These are phyloP conservation scores for Chaetogeoica ovagalla DNA, from an alignment of 2,888 invertebrate genomes.

Conservation along the genomic window DNA sequence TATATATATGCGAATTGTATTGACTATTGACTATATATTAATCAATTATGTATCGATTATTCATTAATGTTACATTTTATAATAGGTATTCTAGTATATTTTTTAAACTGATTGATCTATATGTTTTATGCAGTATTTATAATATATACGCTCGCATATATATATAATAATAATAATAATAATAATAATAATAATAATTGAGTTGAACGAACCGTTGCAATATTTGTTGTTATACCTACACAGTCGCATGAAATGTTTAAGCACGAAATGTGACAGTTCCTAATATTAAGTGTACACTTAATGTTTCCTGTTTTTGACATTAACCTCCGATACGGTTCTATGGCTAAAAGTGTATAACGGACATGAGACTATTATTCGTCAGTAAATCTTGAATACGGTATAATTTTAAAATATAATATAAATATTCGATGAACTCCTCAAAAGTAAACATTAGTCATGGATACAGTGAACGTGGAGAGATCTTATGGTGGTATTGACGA, in stretches of 20 bases:
- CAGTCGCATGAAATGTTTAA: background rate
- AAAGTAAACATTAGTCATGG: constrained; percentile 22
- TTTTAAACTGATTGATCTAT: background rate
- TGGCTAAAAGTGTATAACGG: constrained; percentile 26
- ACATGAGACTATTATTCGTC: background rate
- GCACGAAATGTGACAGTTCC: constrained; percentile 26
- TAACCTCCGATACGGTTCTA: constrained; percentile 30
- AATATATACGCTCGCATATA: background rate
- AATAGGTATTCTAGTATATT: too few species aligned
- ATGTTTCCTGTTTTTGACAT: constrained; percentile 36
- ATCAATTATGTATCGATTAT: too few species aligned
- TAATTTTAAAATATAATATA: constrained; percentile 18
- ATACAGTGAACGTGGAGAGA: constrained; percentile 18
- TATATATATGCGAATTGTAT: too few species aligned
- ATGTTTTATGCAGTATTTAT: background rate
- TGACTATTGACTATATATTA: too few species aligned
- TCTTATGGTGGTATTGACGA: constrained; percentile 36
- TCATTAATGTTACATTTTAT: too few species aligned
- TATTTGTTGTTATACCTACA: background rate
- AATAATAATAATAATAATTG: constrained; percentile 7
- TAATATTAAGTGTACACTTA: background rate
- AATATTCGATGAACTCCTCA: background rate
- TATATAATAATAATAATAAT: background rate
- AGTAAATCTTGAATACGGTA: background rate
- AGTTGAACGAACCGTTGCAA: constrained; percentile 18